Conservation (phyloP, 1,140 invertebrate genomes). For the Procambarus virginalis region DNA sequence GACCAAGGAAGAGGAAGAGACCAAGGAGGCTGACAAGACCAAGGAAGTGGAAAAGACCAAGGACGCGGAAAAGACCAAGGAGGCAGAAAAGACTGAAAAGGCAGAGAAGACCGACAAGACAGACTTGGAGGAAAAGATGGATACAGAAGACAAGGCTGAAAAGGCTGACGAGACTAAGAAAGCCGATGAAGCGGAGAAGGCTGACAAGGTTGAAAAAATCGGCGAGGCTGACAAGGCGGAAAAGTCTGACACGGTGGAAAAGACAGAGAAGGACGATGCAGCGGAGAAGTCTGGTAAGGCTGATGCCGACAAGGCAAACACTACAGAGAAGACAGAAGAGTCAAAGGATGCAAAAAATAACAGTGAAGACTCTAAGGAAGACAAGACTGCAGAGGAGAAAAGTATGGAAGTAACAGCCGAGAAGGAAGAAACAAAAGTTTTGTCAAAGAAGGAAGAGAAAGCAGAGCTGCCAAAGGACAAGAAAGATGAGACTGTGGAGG, state of each 20-base stretch:
- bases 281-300: not conserved
- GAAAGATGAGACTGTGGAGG: not conserved
- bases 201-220: not conserved
- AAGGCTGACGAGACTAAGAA: not conserved
- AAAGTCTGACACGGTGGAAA: not conserved
- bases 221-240: not conserved
- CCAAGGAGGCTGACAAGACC: not conserved
- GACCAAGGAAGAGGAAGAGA: not conserved
- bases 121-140: not conserved
- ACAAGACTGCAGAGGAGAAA: not conserved
- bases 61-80: too few species aligned
- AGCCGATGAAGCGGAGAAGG: not conserved
- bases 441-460: not conserved
- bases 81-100: too few species aligned
- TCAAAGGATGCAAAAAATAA: too few species aligned
- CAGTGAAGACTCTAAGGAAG: not conserved
- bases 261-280: conserved; percentile 1
- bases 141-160: not conserved
- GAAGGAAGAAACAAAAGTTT: too few species aligned
- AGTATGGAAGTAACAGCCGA: too few species aligned
- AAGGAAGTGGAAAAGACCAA: not conserved
- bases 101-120: not conserved
- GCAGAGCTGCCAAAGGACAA: not conserved
- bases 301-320: not conserved
- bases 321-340: not conserved